Evolutionary conservation across 2,113 vertebrate species (phyloP).

Genomic region (Scomber japonicus): DNA sequence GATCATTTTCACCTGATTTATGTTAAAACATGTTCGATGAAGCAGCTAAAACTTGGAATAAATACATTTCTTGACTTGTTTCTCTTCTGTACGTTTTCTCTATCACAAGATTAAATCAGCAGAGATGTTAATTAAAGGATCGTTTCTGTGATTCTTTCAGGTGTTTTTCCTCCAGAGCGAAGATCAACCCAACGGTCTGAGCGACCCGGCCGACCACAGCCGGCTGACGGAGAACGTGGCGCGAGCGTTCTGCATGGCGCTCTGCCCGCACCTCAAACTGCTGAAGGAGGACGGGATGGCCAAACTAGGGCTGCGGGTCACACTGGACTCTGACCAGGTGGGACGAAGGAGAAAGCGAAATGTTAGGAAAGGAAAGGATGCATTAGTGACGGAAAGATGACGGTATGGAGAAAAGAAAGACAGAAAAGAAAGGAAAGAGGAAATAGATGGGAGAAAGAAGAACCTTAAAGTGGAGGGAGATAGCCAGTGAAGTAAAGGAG

Average conservation of each 20-base stretch:
- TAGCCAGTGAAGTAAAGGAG: too few relatives aligned
- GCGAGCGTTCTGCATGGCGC: slow-evolving; percentile 94
- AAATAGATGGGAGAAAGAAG: too few relatives aligned
- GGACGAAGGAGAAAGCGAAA: background rate
- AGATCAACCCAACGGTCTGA: slow-evolving; percentile 91
- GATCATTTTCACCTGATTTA: too few relatives aligned
- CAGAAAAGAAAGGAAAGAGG: too few relatives aligned
- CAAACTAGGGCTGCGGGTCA: slow-evolving; percentile 94
- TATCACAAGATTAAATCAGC: background rate
- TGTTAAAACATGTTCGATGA: too few relatives aligned
- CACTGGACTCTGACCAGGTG: slow-evolving; percentile 96
- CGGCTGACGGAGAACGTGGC: slow-evolving; percentile 95
- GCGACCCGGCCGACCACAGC: slow-evolving; percentile 97
- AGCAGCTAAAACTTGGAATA: too few relatives aligned
- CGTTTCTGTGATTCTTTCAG: slow-evolving; percentile 72
- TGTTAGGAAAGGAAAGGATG: too few relatives aligned
- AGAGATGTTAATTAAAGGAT: background rate
- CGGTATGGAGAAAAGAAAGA: too few relatives aligned
- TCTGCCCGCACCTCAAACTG: slow-evolving; percentile 95
- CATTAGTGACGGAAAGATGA: too few relatives aligned
- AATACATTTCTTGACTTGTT: background rate
- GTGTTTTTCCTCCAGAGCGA: slow-evolving; percentile 97
- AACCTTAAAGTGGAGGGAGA: too few relatives aligned
- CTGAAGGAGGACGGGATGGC: slow-evolving; percentile 98
- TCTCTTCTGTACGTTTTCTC: background rate